These are phyloP conservation scores for Gnathochromis pfefferi DNA, from an alignment of 2,113 vertebrate species.

Conservation along the genomic window DNA sequence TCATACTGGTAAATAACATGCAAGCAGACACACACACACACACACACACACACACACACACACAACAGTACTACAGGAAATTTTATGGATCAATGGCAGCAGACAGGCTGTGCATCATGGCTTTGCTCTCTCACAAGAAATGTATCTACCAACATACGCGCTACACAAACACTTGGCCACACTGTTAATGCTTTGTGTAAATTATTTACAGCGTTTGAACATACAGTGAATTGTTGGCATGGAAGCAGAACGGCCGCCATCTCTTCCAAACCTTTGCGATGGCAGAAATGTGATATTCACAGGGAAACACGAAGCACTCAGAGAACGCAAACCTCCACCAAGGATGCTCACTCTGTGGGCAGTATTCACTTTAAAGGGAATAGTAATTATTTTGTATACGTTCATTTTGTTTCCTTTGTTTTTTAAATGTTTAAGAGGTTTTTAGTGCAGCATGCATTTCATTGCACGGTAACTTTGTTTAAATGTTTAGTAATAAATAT, in stretches of 20 bases:
- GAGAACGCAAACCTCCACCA: not conserved
- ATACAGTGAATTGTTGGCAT: not conserved
- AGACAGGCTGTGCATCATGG: slow-evolving; percentile 22
- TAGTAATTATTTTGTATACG: not conserved
- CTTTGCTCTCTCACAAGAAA: not conserved
- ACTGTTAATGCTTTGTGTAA: not conserved
- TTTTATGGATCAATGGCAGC: slow-evolving; percentile 3
- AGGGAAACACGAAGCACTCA: not conserved
- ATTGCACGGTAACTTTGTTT: not conserved
- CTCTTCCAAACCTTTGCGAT: not conserved
- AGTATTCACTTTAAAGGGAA: not conserved
- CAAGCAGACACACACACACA: not conserved
- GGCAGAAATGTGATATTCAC: not conserved
- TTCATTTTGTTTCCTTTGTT: not conserved
- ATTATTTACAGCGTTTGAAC: slow-evolving; percentile 33
- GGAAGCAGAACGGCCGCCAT: not conserved
- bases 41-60: not conserved
- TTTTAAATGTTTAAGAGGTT: not conserved
- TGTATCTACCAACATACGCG: not conserved
- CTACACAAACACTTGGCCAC: not conserved
- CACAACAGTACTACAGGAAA: not conserved
- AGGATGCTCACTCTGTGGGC: not conserved
- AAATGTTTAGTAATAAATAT: not conserved
- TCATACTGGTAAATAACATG: not conserved
- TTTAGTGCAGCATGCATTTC: not conserved